Base-by-base conservation (phyloP, 2,888 invertebrate species). In the Alcis repandata region DNA sequence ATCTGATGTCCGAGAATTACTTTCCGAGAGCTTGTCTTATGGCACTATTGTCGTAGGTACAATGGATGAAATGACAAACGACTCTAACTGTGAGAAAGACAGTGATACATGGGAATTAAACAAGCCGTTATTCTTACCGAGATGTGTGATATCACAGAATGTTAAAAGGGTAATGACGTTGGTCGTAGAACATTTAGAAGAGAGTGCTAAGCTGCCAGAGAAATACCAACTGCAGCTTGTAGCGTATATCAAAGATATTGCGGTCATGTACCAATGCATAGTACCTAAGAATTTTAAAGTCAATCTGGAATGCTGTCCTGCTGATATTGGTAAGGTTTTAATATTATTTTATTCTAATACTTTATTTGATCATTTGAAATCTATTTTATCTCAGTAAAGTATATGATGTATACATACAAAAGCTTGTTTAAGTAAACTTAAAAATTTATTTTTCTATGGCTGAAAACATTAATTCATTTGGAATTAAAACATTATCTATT, bases 311-410 rank as follows among this genome's bases (percentile, higher is more conserved):
- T 86, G 81, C 62, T 90, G 91, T 68, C 89, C 93, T 17, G 78
- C 90, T 51, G 93, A 93, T 78, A 92, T 93, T 77, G 94, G 94
- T 93, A 76, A 84, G 82, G 49, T n/a, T 19, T 36, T n/a, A n/a
- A n/a, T n/a, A n/a, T n/a, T n/a, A n/a, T n/a, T n/a, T n/a, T n/a
- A n/a, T n/a, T n/a, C n/a, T n/a, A n/a, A n/a, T n/a, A n/a, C n/a
- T 38, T 36, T 17, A 32, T 27, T 13, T 27, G 6, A 27, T 6
- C 6, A 27, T 27, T 27, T 27, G n/a, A n/a, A n/a, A n/a, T n/a
- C n/a, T n/a, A n/a, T n/a, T n/a, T n/a, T n/a, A n/a, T n/a, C n/a
- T n/a, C n/a, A n/a, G n/a, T n/a, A n/a, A n/a, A n/a, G n/a, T n/a
- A n/a, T n/a, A n/a, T n/a, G n/a, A n/a, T n/a, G n/a, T n/a, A n/a